Evolutionary conservation across 1,140 invertebrate genomes (phyloP).

Genomic region (Drosophila equinoxialis): DNA sequence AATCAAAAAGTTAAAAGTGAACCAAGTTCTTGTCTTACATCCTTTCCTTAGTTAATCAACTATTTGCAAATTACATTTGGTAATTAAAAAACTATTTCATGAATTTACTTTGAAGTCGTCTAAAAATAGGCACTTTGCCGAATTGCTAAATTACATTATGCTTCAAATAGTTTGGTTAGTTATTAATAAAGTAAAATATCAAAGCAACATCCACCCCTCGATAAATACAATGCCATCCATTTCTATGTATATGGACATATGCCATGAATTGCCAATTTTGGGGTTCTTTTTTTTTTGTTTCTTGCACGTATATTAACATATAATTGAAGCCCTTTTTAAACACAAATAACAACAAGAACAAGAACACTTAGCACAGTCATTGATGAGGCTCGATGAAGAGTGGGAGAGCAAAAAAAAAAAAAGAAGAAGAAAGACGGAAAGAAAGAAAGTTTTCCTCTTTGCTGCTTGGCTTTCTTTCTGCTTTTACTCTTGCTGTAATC

Average conservation of each 20-base stretch:
- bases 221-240: no score
- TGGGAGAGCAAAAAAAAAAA: neutral
- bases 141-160: no score
- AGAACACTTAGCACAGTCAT: conserved; percentile 54
- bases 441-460: conserved; percentile 49
- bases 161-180: no score
- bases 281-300: neutral
- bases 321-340: conserved; percentile 15
- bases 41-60: no score
- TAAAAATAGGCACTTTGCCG: no score
- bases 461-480: conserved; percentile 12
- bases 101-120: no score
- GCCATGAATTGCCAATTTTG: conserved; percentile 3
- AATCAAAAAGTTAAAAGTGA: no score
- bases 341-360: conserved; percentile 37
- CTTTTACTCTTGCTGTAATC: conserved; percentile 41
- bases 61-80: no score
- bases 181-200: no score
- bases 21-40: no score
- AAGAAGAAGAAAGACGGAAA: neutral
- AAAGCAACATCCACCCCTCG: no score
- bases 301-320: conserved; percentile 7
- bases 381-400: conserved; percentile 41
- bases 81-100: no score
- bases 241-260: neutral